phyloP scores from a whole-genome alignment of 92 coral and sea anemone species.

The Bergia sp. region DNA sequence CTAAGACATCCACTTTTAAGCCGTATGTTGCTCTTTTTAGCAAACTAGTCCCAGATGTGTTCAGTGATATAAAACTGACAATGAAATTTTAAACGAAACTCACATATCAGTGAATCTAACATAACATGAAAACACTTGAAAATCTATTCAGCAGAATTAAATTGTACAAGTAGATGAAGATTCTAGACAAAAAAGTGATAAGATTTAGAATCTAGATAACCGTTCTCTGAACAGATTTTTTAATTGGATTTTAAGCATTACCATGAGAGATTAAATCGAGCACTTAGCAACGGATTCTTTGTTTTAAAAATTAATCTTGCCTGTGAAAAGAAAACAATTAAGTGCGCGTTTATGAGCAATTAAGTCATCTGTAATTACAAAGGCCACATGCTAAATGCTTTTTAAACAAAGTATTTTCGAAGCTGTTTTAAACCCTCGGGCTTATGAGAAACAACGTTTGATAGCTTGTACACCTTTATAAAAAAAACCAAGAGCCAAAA shows the following conservation, averaged over 20 bases:
- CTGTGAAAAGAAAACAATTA: not conserved
- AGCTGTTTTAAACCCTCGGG: not conserved
- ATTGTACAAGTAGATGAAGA: no score
- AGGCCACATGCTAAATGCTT: constrained; percentile 2
- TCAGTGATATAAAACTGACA: no score
- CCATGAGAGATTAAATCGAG: not conserved
- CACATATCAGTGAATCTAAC: no score
- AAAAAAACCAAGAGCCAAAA: no score
- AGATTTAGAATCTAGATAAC: not conserved
- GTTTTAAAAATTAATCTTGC: not conserved
- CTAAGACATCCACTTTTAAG: no score
- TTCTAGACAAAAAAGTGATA: no score
- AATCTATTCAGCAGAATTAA: no score
- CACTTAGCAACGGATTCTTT: not conserved
- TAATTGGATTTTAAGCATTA: not conserved
- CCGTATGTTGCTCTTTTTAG: no score
- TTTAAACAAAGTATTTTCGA: not conserved
- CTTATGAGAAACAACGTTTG: not conserved
- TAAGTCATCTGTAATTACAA: not conserved
- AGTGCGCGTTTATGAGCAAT: not conserved
- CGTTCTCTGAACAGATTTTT: not conserved
- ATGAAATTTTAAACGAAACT: no score
- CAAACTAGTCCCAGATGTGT: no score
- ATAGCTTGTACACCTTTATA: not conserved
- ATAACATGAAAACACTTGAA: no score